These are phyloP conservation scores for Lasius platythorax DNA, from an alignment of 2,888 invertebrate species.

Conservation along the genomic window DNA sequence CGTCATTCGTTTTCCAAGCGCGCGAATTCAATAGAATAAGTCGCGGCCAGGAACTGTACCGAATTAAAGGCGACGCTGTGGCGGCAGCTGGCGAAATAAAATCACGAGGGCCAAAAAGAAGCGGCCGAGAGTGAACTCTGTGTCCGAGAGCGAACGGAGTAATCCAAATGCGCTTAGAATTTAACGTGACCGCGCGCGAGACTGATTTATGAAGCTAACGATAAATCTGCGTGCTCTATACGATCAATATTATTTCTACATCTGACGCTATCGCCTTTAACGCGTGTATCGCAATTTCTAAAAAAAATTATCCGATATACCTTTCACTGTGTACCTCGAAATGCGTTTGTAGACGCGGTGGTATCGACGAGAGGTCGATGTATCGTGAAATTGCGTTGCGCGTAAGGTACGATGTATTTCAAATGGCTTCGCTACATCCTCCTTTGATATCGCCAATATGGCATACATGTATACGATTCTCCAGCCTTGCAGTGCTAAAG, in stretches of 20 bases:
- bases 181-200: slow-evolving; percentile 25
- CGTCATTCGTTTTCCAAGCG: slow-evolving; percentile 19
- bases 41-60: slow-evolving; percentile 34
- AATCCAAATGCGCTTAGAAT: slow-evolving; percentile 21
- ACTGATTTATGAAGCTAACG: slow-evolving; percentile 25
- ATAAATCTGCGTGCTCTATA: slow-evolving; percentile 6
- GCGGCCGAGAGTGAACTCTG: slow-evolving; percentile 26
- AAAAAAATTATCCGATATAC: slow-evolving; percentile 39
- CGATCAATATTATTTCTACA: slow-evolving; percentile 27
- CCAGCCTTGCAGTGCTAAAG: not conserved
- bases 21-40: slow-evolving; percentile 37
- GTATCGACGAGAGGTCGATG: slow-evolving; percentile 23
- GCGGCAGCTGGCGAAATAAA: slow-evolving; percentile 52
- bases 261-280: not conserved
- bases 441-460: slow-evolving; percentile 24
- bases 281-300: not conserved
- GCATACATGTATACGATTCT: not conserved
- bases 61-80: slow-evolving; percentile 53
- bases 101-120: slow-evolving; percentile 31
- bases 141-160: not conserved
- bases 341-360: slow-evolving; percentile 18
- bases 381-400: slow-evolving; percentile 29
- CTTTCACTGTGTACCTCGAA: not conserved
- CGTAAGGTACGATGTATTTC: slow-evolving; percentile 24
- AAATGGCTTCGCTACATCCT: slow-evolving; percentile 13